Base-by-base conservation (phyloP, 1,140 invertebrate genomes). In the Zaprionus ghesquierei region DNA sequence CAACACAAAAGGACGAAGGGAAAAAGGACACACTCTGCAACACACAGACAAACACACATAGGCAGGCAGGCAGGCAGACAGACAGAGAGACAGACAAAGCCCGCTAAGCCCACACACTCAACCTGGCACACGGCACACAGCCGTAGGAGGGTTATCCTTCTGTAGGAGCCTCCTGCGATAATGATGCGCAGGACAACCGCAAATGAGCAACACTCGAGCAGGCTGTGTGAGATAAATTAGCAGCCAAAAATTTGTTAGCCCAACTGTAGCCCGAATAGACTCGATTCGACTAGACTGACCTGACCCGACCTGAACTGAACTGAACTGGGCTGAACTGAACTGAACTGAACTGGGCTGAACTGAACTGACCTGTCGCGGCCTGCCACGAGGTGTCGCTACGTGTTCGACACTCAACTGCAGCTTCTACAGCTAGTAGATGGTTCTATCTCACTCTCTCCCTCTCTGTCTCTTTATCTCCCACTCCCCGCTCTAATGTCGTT, bases 181-280 rank as follows among this genome's bases (percentile, higher is more conserved):
- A 81, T 87, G 82, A 81, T 70, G 79, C 79, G 69, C 46, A 77
- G 78, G 54, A 74, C 53, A 70, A 81, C 81, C 81, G 64, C 81
- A 86, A 86, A 86, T 86, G 82, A 86, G 61, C 82, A 86, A 79
- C n/a, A 38, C 44, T 62, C 49, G 51, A 56, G 27, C 61, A 12
- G 38, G 12, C 54, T 13, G 35, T 38, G 13, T 59, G 29, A 64
- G 66, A 62, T 65, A 69, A 69, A 69, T 82, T 73, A 72, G 76
- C 35, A 62, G 29, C 53, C 66, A n/a, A 79, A 73, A 89, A 77
- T 89, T 79, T 69, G 84, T 80, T 79, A 79, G 66, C 41, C 0
- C 6, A 8, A 41, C 35, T 66, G 81, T 80, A 66, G 76, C 44
- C 59, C 38, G 58, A 50, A 51, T 13, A 31, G 65, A 73, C 54